A percentile compares a stretch with the other conserved stretches of the same genome.
Evolutionary conservation across 2,888 invertebrate genomes (phyloP).

Genomic region (Gasteruption jaculator): DNA sequence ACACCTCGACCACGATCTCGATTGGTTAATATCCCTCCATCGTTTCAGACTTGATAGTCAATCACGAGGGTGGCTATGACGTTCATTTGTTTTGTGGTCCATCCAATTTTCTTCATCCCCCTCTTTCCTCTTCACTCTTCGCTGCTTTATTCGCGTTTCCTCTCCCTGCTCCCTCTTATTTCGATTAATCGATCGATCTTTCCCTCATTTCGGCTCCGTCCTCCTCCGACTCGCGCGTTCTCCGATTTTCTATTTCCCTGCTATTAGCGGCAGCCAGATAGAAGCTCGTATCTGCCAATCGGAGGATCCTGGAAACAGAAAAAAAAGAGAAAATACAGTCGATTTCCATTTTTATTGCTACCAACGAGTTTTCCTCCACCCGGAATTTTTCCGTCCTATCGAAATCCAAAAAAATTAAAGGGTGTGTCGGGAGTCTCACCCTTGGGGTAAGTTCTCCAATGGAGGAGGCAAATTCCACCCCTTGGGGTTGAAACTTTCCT

Average conservation of each 20-base stretch:
- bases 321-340: not conserved
- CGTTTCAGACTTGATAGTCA: constrained; percentile 33
- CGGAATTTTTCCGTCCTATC: too few species aligned
- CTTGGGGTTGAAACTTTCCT: too few species aligned
- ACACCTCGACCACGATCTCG: constrained; percentile 20
- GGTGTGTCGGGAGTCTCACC: too few species aligned
- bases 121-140: too few species aligned
- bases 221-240: not conserved
- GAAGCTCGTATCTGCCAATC: too few species aligned
- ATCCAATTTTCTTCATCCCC: constrained; percentile 35
- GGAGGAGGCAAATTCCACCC: too few species aligned
- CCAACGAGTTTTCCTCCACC: too few species aligned
- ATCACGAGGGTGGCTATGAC: constrained; percentile 33
- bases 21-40: constrained; percentile 33
- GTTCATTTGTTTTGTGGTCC: constrained; percentile 43
- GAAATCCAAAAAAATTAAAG: too few species aligned
- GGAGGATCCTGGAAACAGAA: not conserved
- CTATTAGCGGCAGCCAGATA: constrained; percentile 4
- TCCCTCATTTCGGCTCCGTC: constrained; percentile 1
- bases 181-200: constrained; percentile 30
- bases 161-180: constrained; percentile 8
- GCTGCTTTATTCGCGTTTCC: constrained; percentile 10
- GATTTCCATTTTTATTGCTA: too few species aligned
- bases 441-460: too few species aligned
- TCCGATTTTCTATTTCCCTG: not conserved